phyloP scores from a whole-genome alignment of 1,140 invertebrate genomes.

The Plodia interpunctella region DNA sequence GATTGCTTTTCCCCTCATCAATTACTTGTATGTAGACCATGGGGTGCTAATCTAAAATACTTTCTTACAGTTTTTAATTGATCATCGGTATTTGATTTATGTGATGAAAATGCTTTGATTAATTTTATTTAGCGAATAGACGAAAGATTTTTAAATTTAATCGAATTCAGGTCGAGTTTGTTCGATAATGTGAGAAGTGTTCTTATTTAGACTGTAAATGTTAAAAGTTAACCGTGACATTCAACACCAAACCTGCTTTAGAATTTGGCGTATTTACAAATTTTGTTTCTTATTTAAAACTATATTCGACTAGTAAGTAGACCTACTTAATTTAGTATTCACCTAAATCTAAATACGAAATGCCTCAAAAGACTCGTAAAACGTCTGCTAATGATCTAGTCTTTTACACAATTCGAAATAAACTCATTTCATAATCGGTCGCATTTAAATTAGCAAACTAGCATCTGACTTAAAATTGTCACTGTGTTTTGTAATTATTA shows the following conservation, averaged over 20 bases:
- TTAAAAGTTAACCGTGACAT: slow-evolving; percentile 4
- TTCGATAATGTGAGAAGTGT: too few species aligned
- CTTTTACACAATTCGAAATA: slow-evolving; percentile 1
- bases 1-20: too few species aligned
- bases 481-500: not conserved
- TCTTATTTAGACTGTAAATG: not conserved
- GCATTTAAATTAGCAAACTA: not conserved
- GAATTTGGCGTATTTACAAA: not conserved
- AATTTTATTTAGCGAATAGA: too few species aligned
- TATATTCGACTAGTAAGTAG: too few species aligned
- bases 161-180: too few species aligned
- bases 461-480: not conserved
- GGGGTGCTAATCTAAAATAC: too few species aligned
- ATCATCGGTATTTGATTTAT: too few species aligned
- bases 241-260: not conserved
- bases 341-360: not conserved
- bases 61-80: too few species aligned
- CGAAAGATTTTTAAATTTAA: too few species aligned
- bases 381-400: not conserved
- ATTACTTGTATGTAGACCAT: too few species aligned
- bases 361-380: not conserved
- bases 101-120: too few species aligned
- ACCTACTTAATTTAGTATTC: too few species aligned
- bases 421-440: not conserved
- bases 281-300: not conserved